phyloP scores from a whole-genome alignment of 2,113 vertebrate species.

The Calyptomena viridis region DNA sequence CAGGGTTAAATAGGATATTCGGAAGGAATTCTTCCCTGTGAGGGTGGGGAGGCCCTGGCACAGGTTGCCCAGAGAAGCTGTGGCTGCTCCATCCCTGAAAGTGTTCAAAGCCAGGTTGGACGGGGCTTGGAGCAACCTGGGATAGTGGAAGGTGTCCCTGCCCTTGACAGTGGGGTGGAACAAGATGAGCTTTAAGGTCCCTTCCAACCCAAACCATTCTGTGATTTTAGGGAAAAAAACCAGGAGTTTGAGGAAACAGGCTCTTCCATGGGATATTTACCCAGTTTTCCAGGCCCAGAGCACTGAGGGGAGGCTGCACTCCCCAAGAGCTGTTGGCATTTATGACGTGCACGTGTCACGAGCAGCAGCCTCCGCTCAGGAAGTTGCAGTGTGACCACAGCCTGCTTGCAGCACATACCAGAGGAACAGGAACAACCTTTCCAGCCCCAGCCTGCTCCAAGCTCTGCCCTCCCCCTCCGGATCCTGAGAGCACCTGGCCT shows the following conservation, averaged over 20 bases:
- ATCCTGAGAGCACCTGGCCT: neutral
- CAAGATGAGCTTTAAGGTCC: neutral
- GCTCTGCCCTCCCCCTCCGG: neutral
- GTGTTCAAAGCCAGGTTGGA: neutral
- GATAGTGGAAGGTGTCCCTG: neutral
- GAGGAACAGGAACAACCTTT: neutral
- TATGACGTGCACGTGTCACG: rapidly evolving
- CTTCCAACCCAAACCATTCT: neutral
- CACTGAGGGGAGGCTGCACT: neutral
- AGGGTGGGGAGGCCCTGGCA: neutral
- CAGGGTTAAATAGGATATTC: neutral
- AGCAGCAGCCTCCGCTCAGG: neutral
- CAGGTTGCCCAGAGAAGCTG: neutral
- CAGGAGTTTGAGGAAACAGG: neutral
- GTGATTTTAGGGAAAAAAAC: neutral
- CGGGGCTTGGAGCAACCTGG: neutral
- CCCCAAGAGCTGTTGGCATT: rapidly evolving
- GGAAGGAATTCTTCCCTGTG: neutral
- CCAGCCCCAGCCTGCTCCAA: neutral
- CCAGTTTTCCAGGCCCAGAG: neutral
- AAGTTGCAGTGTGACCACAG: neutral
- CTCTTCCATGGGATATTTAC: neutral
- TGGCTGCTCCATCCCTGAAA: neutral
- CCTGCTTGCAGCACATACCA: neutral
- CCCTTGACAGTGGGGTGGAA: neutral